Conservation (phyloP, 2,888 invertebrate genomes). For the Protonemura montana region DNA sequence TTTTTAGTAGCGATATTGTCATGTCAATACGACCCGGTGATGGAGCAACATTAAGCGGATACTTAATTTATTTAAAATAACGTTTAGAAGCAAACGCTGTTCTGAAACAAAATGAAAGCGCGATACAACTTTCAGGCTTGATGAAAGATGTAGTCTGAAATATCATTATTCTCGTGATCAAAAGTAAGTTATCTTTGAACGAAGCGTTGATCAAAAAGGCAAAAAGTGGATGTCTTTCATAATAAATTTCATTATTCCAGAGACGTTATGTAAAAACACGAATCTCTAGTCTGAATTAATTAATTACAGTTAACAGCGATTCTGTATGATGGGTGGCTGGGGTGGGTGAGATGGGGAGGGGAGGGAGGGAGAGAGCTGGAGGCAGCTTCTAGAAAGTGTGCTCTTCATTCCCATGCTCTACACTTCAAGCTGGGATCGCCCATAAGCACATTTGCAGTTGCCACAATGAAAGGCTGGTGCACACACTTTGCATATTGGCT, state of each 20-base stretch:
- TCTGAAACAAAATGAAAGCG: background rate
- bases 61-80: background rate
- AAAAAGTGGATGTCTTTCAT: slow-evolving; percentile 7
- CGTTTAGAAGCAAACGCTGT: background rate
- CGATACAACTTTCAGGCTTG: too few relatives aligned
- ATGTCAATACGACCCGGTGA: background rate
- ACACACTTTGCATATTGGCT: slow-evolving; percentile 28
- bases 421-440: background rate
- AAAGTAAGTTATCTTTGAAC: background rate
- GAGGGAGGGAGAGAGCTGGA: background rate
- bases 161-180: background rate
- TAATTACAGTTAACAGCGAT: background rate
- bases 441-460: slow-evolving; percentile 7
- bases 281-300: background rate
- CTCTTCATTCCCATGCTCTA: background rate
- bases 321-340: background rate
- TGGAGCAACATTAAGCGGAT: background rate
- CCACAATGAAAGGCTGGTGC: background rate
- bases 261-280: background rate
- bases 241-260: background rate
- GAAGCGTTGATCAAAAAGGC: background rate
- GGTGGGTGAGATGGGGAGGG: background rate
- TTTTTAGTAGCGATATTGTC: background rate
- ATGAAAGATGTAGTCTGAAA: too few relatives aligned
- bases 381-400: background rate